Evolutionary conservation across 2,888 invertebrate genomes (phyloP).

Genomic region (Margaritifera margaritifera): DNA sequence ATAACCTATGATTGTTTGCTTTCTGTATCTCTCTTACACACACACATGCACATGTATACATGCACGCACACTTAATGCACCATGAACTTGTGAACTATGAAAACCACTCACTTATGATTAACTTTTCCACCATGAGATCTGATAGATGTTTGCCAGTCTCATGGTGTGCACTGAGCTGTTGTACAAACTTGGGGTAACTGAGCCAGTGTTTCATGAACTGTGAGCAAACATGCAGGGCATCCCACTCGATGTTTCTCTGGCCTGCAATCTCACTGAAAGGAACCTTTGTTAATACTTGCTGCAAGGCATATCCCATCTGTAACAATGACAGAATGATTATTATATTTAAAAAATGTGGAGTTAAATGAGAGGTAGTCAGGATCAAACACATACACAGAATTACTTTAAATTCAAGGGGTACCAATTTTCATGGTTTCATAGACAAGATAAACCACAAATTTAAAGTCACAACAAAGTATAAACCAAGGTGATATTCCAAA

Average conservation of each 20-base stretch:
- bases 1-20: too few species aligned
- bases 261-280: slow-evolving; percentile 90
- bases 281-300: slow-evolving; percentile 87
- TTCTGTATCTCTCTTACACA: too few species aligned
- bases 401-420: too few species aligned
- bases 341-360: neutral
- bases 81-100: too few species aligned
- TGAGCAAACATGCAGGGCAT: slow-evolving; percentile 88
- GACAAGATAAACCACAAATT: too few species aligned
- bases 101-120: slow-evolving; percentile 75
- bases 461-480: too few species aligned
- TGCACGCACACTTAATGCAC: too few species aligned
- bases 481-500: too few species aligned
- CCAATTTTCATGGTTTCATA: too few species aligned
- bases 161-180: slow-evolving; percentile 83
- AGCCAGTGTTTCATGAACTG: slow-evolving; percentile 87
- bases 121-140: slow-evolving; percentile 77
- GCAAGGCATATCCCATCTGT: slow-evolving; percentile 88
- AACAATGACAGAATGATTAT: slow-evolving; percentile 35
- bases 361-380: neutral
- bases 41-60: too few species aligned
- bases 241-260: slow-evolving; percentile 92
- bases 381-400: neutral
- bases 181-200: slow-evolving; percentile 78
- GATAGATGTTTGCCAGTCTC: slow-evolving; percentile 83